These are phyloP conservation scores for Cricetomys ansorgei DNA, from an alignment of 2,113 vertebrate genomes.

Conservation along the genomic window DNA sequence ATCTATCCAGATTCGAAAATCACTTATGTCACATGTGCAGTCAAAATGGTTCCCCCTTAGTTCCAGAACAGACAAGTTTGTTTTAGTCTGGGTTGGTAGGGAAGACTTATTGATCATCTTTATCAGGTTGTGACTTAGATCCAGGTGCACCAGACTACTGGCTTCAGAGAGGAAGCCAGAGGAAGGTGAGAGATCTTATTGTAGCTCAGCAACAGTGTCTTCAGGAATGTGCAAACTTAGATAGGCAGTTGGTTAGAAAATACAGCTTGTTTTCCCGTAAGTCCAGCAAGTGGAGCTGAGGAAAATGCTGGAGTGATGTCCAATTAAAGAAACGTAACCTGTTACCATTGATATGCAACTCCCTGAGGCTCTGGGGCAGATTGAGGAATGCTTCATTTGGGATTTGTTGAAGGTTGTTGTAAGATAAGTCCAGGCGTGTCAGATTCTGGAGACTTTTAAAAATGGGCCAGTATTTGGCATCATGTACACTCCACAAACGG, in stretches of 20 bases:
- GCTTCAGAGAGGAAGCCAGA: constrained; percentile 75
- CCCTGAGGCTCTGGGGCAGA: constrained; percentile 81
- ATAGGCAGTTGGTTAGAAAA: constrained; percentile 71
- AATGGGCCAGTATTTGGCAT: constrained; percentile 78
- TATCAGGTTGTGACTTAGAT: constrained; percentile 86
- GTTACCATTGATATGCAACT: constrained; percentile 83
- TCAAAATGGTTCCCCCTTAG: constrained; percentile 88
- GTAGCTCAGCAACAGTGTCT: constrained; percentile 84
- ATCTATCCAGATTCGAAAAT: constrained; percentile 87
- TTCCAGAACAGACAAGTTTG: constrained; percentile 73
- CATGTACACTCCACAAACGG: constrained; percentile 84
- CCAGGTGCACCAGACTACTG: constrained; percentile 80
- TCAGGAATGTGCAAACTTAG: constrained; percentile 78
- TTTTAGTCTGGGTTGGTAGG: constrained; percentile 72
- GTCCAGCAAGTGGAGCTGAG: constrained; percentile 82
- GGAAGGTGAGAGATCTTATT: constrained; percentile 86
- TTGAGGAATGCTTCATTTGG: constrained; percentile 74
- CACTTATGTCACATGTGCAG: constrained; percentile 86
- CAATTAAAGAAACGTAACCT: constrained; percentile 80
- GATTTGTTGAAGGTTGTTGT: constrained; percentile 83
- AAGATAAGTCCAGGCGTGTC: constrained; percentile 86
- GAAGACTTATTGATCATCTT: constrained; percentile 83
- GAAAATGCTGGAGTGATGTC: constrained; percentile 80
- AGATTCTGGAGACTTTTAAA: constrained; percentile 86
- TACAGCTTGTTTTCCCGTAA: constrained; percentile 85